phyloP scores from a whole-genome alignment of 2,888 invertebrate species.

The Heliconius sara region DNA sequence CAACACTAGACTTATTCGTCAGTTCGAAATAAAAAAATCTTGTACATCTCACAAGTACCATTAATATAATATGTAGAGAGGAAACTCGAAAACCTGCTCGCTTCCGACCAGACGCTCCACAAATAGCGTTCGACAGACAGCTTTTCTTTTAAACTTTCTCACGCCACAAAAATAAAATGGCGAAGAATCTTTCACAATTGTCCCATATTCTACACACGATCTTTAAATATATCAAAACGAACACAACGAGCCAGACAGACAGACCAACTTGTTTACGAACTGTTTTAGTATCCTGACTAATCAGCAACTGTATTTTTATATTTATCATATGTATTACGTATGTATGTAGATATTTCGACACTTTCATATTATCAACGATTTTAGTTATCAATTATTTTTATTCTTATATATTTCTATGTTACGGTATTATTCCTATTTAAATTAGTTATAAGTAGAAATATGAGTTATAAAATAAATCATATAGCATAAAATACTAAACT shows the following conservation, averaged over 20 bases:
- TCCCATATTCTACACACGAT: conserved; percentile 36
- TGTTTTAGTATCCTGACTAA: conserved; percentile 11
- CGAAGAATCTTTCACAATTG: conserved; percentile 40
- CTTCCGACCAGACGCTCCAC: conserved; percentile 42
- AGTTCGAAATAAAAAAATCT: neutral
- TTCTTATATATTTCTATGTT: conserved; percentile 5
- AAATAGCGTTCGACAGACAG: conserved; percentile 39
- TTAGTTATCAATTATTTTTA: neutral
- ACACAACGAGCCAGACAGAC: conserved; percentile 10
- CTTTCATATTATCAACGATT: neutral
- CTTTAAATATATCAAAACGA: conserved; percentile 35
- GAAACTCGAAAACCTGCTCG: conserved; percentile 41
- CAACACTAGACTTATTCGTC: neutral
- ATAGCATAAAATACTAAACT: conserved; percentile 5
- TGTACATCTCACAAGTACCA: neutral
- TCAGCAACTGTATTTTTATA: conserved; percentile 12
- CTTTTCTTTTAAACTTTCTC: conserved; percentile 43
- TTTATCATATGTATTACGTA: neutral
- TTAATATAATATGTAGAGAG: neutral
- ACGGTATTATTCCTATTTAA: conserved; percentile 1
- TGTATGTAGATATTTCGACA: neutral
- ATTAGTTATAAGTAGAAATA: neutral
- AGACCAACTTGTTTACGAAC: conserved; percentile 6
- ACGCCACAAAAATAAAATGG: conserved; percentile 34
- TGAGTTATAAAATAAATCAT: neutral